Percentiles rank a stretch among this genome's conserved stretches.
These are phyloP conservation scores for Oncorhynchus gorbuscha DNA, from an alignment of 2,113 vertebrate genomes.

Conservation along the genomic window DNA sequence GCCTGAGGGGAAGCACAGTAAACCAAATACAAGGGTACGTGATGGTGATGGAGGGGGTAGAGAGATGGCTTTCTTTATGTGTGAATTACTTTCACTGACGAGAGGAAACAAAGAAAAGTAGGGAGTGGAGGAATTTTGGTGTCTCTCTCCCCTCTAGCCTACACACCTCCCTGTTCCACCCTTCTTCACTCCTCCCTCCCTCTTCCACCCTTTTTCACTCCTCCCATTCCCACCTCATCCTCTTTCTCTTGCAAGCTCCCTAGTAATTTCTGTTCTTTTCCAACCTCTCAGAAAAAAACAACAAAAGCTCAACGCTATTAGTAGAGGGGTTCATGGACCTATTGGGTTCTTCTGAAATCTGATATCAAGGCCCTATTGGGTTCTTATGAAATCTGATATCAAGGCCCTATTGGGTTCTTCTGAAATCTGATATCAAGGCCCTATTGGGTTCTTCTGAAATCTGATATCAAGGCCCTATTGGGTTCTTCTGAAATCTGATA, in stretches of 20 bases:
- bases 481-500: neutral
- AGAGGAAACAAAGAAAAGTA: neutral
- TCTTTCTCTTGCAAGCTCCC: neutral
- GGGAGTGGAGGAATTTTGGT: neutral
- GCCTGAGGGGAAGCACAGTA: neutral
- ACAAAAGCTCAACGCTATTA: constrained; percentile 18
- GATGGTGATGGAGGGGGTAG: neutral
- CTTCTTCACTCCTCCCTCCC: constrained; percentile 24
- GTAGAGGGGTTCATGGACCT: neutral
- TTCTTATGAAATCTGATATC: neutral
- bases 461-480: no score
- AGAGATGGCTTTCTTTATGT: neutral
- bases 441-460: no score
- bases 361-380: neutral
- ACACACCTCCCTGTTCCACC: neutral
- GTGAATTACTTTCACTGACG: constrained; percentile 1
- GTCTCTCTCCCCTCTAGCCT: constrained; percentile 12
- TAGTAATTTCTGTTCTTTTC: neutral
- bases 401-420: no score
- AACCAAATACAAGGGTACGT: neutral
- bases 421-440: no score
- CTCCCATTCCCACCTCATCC: neutral
- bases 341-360: neutral
- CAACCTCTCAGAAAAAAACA: neutral
- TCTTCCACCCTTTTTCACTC: constrained; percentile 31